A percentile compares a stretch with the other conserved stretches of the same genome.
These are phyloP conservation scores for Osedax fenrisi DNA, from an alignment of 2,888 invertebrate genomes.

Conservation along the genomic window DNA sequence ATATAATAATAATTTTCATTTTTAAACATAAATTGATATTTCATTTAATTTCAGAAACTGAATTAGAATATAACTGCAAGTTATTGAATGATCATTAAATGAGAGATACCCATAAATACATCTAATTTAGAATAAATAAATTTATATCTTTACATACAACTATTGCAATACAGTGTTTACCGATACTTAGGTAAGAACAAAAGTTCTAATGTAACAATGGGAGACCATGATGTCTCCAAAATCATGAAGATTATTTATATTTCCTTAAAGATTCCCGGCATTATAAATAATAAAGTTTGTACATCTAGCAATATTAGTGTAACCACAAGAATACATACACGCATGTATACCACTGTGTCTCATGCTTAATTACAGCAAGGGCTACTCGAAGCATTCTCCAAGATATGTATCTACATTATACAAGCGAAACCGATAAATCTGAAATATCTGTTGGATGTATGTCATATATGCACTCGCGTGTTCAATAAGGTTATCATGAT, in stretches of 20 bases:
- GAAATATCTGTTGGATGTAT: conserved; percentile 66
- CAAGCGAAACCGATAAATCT: conserved; percentile 70
- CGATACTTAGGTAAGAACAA: not conserved
- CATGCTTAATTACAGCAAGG: conserved; percentile 38
- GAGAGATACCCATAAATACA: no score
- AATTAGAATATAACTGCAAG: no score
- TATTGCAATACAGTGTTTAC: no score
- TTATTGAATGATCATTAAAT: no score
- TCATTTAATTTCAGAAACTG: no score
- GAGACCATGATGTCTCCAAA: not conserved
- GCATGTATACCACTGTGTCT: no score
- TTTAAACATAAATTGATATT: no score
- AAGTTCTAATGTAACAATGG: not conserved
- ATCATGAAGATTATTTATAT: not conserved
- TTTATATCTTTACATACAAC: no score
- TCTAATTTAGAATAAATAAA: no score
- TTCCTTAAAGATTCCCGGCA: not conserved
- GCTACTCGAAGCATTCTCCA: conserved; percentile 83
- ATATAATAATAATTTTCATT: no score
- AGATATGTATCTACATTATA: conserved; percentile 79
- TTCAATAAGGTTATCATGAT: conserved; percentile 60
- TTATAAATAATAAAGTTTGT: not conserved
- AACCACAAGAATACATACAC: no score
- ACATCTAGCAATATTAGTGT: no score
- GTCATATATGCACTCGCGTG: conserved; percentile 75